Evolutionary conservation across 37 sponge, comb jelly and placozoan species (phyloP).

Genomic region (Ianthella basta): DNA sequence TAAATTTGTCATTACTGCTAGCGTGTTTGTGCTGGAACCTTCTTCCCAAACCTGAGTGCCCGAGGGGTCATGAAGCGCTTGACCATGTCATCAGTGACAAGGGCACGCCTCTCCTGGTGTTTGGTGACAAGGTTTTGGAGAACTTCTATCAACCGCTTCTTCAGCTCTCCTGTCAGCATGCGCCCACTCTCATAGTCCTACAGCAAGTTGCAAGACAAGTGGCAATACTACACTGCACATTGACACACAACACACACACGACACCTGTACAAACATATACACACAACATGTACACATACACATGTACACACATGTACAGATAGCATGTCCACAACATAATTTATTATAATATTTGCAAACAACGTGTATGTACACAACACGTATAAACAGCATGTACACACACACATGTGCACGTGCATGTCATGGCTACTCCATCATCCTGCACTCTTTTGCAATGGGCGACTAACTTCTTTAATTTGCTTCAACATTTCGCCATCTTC

Average conservation of each 20-base stretch:
- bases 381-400: too few species aligned
- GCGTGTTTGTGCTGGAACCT: too few species aligned
- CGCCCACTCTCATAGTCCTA: conserved; percentile 91
- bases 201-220: background rate
- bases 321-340: too few species aligned
- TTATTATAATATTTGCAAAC: too few species aligned
- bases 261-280: background rate
- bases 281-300: background rate
- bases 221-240: background rate
- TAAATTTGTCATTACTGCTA: too few species aligned
- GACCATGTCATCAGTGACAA: conserved; percentile 88
- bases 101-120: conserved; percentile 76
- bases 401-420: too few species aligned
- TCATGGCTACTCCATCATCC: background rate
- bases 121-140: conserved; percentile 76
- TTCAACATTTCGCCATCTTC: conserved; percentile 88
- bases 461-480: conserved; percentile 81
- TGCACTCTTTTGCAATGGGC: background rate
- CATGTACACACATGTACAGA: too few species aligned
- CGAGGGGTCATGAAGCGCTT: conserved; percentile 89
- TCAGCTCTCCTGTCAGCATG: conserved; percentile 94
- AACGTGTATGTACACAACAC: too few species aligned
- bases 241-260: background rate
- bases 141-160: conserved; percentile 88
- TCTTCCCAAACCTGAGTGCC: conserved; percentile 63